Evolutionary conservation across 2,888 invertebrate genomes (phyloP), one percentile per base, ranked within the genome.

Genomic region (Belgica antarctica): DNA sequence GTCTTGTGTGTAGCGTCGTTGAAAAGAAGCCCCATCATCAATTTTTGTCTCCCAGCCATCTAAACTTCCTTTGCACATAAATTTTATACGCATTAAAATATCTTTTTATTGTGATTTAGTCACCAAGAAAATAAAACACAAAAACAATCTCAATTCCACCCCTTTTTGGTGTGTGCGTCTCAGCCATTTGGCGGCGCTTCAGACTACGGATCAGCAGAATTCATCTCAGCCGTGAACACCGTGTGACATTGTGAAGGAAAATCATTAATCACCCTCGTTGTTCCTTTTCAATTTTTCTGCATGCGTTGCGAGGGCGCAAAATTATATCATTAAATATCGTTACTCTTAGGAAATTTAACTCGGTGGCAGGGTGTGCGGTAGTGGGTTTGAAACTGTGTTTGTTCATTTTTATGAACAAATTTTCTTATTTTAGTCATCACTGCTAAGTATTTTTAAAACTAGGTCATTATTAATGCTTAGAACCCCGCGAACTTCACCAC

Each of bases 331-430:
- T 68, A 68, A 68, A 68, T 34, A 68, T 68, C 68, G 31, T 68
- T 68, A 68, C 68, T 68, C 22, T 68, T 68, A 68, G 57, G 57
- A 68, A 57, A 68, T 57, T 68, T 68, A 65, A 65, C 65, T 68
- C 24, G 22, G 12, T 41, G 4, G 7, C 12, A 8, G 12, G 34
- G 12, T 31, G 5, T 8, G n/a, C n/a, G n/a, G n/a, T n/a, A n/a
- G n/a, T n/a, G n/a, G n/a, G n/a, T n/a, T n/a, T n/a, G n/a, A n/a
- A 8, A 31, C 34, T 31, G 34, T 31, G 25, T 24, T 41, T 24
- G n/a, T n/a, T n/a, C n/a, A n/a, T 34, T 17, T 19, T 17, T 19
- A 4, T 4, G n/a, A n/a, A n/a, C n/a, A n/a, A n/a, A n/a, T 1
- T 28, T 28, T 65, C 17, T 65, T n/a, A 27, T 65, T n/a, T 19